Percentiles rank a stretch among this genome's conserved stretches.
Conservation (phyloP, 1,140 invertebrate genomes). For the Xylocopa sonorina region DNA sequence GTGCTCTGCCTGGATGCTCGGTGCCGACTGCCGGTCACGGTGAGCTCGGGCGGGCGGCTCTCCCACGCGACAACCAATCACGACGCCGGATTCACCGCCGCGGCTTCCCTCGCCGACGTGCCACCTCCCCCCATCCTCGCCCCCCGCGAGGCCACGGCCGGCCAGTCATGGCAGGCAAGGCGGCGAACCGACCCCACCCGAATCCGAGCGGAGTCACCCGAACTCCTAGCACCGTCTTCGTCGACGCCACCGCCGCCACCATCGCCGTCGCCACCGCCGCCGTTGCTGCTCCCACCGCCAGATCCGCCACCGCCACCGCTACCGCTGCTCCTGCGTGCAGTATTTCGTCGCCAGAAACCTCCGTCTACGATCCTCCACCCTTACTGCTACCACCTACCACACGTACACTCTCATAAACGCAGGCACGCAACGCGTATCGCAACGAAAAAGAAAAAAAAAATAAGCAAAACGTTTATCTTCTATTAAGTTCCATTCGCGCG, state of each 20-base stretch:
- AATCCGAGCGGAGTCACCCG: constrained; percentile 56
- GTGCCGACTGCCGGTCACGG: constrained; percentile 75
- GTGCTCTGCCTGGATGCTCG: constrained; percentile 75
- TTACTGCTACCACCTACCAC: not conserved
- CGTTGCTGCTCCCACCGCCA: not conserved
- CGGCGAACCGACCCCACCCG: constrained; percentile 70
- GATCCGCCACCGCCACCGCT: not conserved
- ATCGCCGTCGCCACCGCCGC: no score
- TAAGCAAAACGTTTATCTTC: constrained; percentile 17
- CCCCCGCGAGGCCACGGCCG: constrained; percentile 55
- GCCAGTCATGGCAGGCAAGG: constrained; percentile 77
- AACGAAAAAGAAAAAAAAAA: no score
- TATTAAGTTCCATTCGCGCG: constrained; percentile 2
- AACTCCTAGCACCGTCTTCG: constrained; percentile 26
- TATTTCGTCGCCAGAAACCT: not conserved
- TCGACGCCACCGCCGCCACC: not conserved
- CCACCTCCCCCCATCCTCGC: constrained; percentile 57
- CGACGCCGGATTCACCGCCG: constrained; percentile 66
- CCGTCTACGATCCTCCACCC: not conserved
- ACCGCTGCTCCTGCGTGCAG: not conserved
- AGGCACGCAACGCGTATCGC: no score
- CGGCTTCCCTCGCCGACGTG: constrained; percentile 64
- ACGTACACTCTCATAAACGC: not conserved
- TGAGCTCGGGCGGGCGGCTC: constrained; percentile 78
- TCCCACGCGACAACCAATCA: constrained; percentile 81